Evolutionary conservation across 2,797 vertebrate genomes (phyloP).

Genomic region (Anabacerthia variegaticeps): DNA sequence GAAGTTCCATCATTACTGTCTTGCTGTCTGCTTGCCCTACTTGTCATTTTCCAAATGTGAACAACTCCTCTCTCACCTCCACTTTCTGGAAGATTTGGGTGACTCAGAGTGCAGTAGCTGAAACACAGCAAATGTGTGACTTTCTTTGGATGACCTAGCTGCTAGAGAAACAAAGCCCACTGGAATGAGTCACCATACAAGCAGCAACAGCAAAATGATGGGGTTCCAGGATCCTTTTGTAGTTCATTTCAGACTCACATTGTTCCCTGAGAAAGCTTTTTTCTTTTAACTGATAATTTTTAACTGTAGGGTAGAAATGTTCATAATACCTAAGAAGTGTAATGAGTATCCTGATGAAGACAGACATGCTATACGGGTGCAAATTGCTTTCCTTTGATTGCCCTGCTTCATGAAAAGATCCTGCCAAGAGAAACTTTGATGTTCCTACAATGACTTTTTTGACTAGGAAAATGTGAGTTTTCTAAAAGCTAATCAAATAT

Average conservation of each 20-base stretch:
- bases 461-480: neutral
- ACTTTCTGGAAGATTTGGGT: neutral
- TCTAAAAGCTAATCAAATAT: neutral
- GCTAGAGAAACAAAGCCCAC: neutral
- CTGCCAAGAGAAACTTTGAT: neutral
- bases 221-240: neutral
- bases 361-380: neutral
- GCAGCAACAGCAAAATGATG: neutral
- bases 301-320: neutral
- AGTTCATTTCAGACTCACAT: neutral
- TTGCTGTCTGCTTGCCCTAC: neutral
- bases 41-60: neutral
- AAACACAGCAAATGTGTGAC: neutral
- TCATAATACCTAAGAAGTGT: neutral
- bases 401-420: neutral
- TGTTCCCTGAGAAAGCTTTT: neutral
- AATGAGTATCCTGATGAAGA: neutral
- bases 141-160: neutral
- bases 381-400: neutral
- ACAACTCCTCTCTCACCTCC: neutral
- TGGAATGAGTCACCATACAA: neutral
- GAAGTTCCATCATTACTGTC: neutral
- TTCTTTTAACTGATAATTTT: neutral
- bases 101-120: neutral
- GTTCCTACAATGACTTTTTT: neutral